phyloP scores from a whole-genome alignment of 2,888 invertebrate species.

The Pseudococcus viburni region DNA sequence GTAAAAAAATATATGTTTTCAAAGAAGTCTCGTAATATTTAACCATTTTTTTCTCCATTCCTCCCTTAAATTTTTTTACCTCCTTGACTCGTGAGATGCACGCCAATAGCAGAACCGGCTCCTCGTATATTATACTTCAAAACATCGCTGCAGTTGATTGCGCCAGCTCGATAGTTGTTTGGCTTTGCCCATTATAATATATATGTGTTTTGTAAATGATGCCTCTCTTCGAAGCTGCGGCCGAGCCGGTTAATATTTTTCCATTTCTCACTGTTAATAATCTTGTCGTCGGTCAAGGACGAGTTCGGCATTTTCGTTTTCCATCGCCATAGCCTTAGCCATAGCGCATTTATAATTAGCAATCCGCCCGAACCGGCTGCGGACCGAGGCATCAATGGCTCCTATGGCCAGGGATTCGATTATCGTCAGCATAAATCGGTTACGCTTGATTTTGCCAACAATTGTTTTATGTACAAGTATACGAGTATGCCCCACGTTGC shows the following conservation, averaged over 20 bases:
- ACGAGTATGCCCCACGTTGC: neutral
- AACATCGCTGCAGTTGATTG: conserved; percentile 28
- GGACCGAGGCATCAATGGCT: neutral
- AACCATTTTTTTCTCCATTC: neutral
- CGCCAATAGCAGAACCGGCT: conserved; percentile 10
- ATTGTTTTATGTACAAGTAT: neutral
- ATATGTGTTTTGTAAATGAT: conserved; percentile 35
- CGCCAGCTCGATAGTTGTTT: conserved; percentile 13
- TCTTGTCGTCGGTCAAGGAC: conserved; percentile 52
- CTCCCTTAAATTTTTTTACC: conserved; percentile 23
- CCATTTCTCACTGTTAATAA: conserved; percentile 50
- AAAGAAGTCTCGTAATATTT: conserved; percentile 10
- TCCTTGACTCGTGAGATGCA: neutral
- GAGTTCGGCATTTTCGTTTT: conserved; percentile 46
- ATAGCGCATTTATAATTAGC: conserved; percentile 13
- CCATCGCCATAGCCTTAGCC: neutral
- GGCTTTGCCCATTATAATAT: conserved; percentile 34
- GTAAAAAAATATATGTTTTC: neutral
- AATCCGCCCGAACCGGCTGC: neutral
- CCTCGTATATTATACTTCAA: conserved; percentile 16
- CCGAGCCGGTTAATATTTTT: conserved; percentile 48
- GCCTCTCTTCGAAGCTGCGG: neutral
- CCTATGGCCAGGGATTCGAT: neutral
- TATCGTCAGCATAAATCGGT: neutral
- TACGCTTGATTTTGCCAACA: conserved; percentile 5